Base-by-base conservation (phyloP, 2,797 vertebrate genomes). In the Choloepus didactylus region DNA sequence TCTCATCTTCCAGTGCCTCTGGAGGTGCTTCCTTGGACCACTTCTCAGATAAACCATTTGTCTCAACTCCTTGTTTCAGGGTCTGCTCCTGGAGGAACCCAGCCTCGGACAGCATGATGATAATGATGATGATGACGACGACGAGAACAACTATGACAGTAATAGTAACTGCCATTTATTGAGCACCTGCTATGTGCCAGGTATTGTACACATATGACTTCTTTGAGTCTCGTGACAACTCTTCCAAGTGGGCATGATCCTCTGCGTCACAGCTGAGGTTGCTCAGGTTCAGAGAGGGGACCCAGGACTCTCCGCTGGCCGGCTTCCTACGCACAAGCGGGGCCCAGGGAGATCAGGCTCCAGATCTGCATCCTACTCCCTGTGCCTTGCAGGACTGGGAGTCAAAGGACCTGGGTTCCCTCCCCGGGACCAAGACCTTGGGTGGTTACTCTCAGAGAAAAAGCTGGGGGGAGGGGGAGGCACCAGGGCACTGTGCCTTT, bases 41-140 rank as follows among this genome's bases (percentile, higher is more conserved):
- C 25, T 16, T 89, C 54, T 83, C 69, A 62, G 12, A 59, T 8
- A 23, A 91, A 41, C 9, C 25, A 11, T 29, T 73, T 23, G 60
- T 85, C 79, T 91, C 64, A 87, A 44, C 79, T 85, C 6, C 54
- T 81, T 92, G n/a, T 80, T 83, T 82, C 18, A 72, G 35, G 41
- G 54, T 56, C 38, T 87, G 51, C n/a, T 80, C 29, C 15, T 83
- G 23, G 81, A 56, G 67, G 31, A 92, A 67, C 21, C n/a, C 35
- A 35, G 51, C 14, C 59, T 82, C n/a, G 56, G 15, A 69, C n/a
- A 56, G 11, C 3, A 41, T 8, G 44, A 60, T 62, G 15, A 35
- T 35, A n/a, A 44, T 21, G 27, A 35, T 6, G 27, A 69, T 8
- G 31, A 23, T 27, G 23, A 49, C 14, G 10, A 35, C 41, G 44